Conservation (phyloP, 2,888 invertebrate species). For the Rhingia rostrata region DNA sequence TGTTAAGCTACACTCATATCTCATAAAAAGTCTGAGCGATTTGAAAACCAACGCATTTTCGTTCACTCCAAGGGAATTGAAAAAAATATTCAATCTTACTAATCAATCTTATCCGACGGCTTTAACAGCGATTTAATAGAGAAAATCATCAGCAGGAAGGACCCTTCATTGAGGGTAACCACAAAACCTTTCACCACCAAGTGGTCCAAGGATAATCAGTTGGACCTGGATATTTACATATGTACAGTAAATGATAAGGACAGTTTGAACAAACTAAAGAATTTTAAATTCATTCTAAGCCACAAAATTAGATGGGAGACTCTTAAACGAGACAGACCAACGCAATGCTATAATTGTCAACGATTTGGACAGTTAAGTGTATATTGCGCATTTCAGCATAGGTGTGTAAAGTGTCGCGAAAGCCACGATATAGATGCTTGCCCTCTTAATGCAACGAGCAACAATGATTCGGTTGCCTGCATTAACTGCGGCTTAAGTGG, state of each 20-base stretch:
- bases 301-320: slow-evolving; percentile 17
- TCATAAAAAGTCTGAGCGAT: neutral
- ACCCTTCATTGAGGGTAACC: too few species aligned
- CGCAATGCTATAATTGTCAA: slow-evolving; percentile 14
- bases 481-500: neutral
- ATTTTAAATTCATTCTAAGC: neutral
- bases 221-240: neutral
- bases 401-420: neutral
- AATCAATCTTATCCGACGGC: neutral
- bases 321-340: neutral
- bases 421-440: neutral
- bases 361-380: neutral
- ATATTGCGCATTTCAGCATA: neutral
- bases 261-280: neutral
- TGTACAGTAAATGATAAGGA: slow-evolving; percentile 2
- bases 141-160: neutral
- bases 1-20: neutral
- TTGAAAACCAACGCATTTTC: neutral
- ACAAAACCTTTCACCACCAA: slow-evolving; percentile 8
- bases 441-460: too few species aligned
- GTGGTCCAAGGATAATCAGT: neutral
- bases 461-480: neutral
- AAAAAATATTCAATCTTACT: neutral
- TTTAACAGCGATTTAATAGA: neutral
- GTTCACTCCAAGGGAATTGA: neutral